These are phyloP conservation scores for Notamacropus eugenii DNA, from an alignment of 2,797 vertebrate species.

Conservation along the genomic window DNA sequence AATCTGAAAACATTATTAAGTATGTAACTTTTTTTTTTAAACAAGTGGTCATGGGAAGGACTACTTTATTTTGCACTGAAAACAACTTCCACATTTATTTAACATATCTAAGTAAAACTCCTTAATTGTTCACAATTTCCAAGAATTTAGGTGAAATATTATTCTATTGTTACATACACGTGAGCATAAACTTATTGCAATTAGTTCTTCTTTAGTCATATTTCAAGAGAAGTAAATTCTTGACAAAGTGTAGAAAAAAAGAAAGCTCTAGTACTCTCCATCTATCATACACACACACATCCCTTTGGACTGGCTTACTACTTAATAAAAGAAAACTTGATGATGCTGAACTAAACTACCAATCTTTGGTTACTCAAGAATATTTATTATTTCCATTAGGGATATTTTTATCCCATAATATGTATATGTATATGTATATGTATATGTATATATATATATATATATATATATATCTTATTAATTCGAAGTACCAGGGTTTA, in stretches of 20 bases:
- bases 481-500: neutral
- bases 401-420: neutral
- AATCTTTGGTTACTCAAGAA: neutral
- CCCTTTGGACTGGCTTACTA: neutral
- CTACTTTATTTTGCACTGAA: neutral
- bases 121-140: neutral
- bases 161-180: neutral
- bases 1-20: conserved; percentile 1
- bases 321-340: neutral
- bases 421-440: neutral
- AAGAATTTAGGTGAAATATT: neutral
- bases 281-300: too few species aligned
- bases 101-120: neutral
- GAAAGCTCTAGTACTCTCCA: neutral
- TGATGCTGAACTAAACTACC: neutral
- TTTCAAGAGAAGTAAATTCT: conserved; percentile 34
- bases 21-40: conserved; percentile 2
- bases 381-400: neutral
- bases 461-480: neutral
- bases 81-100: conserved; percentile 7
- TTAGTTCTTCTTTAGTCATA: conserved; percentile 25
- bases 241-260: conserved; percentile 23
- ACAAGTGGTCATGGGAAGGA: conserved; percentile 3
- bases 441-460: neutral
- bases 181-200: conserved; percentile 25